A percentile compares a stretch with the other conserved stretches of the same genome.
Conservation (phyloP, 2,888 invertebrate species). For the Parasteatoda lunata region DNA sequence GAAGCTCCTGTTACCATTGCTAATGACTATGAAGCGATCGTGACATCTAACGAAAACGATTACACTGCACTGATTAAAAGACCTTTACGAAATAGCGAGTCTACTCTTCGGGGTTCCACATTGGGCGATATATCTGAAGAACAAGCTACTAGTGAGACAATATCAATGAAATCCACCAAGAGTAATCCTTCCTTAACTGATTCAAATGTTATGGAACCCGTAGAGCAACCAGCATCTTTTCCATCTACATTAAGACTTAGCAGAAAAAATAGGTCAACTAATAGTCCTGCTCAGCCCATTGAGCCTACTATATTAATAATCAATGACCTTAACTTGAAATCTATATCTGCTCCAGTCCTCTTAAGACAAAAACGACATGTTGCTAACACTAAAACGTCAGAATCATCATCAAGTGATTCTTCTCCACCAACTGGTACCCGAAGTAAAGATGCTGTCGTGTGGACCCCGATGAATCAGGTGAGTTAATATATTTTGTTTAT, state of each 20-base stretch:
- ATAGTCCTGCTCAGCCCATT: conserved; percentile 42
- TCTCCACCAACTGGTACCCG: conserved; percentile 44
- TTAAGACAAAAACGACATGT: conserved; percentile 42
- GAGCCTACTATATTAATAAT: conserved; percentile 53
- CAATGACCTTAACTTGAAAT: conserved; percentile 53
- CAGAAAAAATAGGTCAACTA: conserved; percentile 21
- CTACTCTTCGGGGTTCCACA: conserved; percentile 23
- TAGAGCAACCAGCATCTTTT: conserved; percentile 45
- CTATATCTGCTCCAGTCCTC: conserved; percentile 54
- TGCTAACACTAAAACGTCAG: conserved; percentile 7
- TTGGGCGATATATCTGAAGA: conserved; percentile 50
- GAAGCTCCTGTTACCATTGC: conserved; percentile 6
- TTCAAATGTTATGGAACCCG: conserved; percentile 8
- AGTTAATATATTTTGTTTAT: no score
- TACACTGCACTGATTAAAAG: background rate
- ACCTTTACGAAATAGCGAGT: conserved; percentile 31
- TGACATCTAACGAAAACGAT: background rate
- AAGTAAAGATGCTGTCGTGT: background rate
- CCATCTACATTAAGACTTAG: conserved; percentile 40
- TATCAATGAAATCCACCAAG: conserved; percentile 41
- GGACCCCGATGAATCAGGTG: no score
- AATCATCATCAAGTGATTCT: conserved; percentile 55
- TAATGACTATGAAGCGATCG: background rate
- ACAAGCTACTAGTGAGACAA: conserved; percentile 31
- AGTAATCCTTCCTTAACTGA: conserved; percentile 43